Base-by-base conservation (phyloP, 2,113 vertebrate species). In the Malurus melanocephalus region DNA sequence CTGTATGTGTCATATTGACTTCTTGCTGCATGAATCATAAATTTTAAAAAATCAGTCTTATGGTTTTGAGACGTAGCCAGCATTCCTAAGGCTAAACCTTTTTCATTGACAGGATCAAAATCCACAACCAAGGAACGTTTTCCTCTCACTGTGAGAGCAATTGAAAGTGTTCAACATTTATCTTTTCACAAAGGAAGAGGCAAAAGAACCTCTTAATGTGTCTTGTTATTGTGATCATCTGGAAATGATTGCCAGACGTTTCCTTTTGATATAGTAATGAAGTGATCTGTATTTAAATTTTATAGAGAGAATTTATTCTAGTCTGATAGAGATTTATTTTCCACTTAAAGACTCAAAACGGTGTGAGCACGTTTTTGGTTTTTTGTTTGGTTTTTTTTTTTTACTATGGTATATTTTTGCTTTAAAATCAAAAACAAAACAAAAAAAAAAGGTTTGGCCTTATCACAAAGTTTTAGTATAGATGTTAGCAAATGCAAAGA, bases 311-410 rank as follows among this genome's bases (percentile, higher is more conserved):
- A 94, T 94, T 97, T 97, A 97, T 97, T 96, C 95, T 97, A 97
- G 96, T 94, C 96, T 94, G 95, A 97, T 96, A 97, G 97, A 97
- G 96, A 96, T 97, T 97, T 98, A 97, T 97, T 98, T 97, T 97
- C 96, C 96, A 97, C 95, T 87, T 96, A 93, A 95, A 96, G 92
- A 96, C 92, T 96, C 94, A 90, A 85, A 97, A 87, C 22, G 20
- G 91, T 92, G 93, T 92, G 93, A 95, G 87, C 88, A 95, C 94
- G 80, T 78, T 72, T 32, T 88, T 53, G 23, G 6, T 27, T 49
- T n/a, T 48, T 48, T 48, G 46, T 22, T 35, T 35, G 35, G 9
- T 48, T 11, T 22, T 22, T 5, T 13, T 97, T 96, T 97, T 97
- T 98, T 97, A 97, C 95, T 96, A 95, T 49, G 93, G 89, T 97